A percentile compares a stretch with the other conserved stretches of the same genome.
Evolutionary conservation across 2,888 invertebrate genomes (phyloP).

Genomic region (Oscheius onirici): DNA sequence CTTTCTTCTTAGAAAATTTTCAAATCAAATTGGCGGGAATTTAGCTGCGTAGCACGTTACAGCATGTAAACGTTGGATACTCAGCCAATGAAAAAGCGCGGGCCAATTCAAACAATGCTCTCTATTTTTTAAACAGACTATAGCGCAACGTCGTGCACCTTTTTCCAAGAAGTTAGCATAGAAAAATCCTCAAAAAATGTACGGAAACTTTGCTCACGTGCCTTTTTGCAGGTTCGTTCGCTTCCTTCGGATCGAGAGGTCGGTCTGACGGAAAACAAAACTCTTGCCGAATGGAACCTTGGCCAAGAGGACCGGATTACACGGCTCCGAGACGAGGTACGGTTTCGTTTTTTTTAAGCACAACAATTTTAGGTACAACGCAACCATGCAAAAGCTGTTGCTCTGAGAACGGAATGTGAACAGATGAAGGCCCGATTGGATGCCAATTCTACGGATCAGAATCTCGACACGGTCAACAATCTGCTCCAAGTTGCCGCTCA

Average conservation of each 20-base stretch:
- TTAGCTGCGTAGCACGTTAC: too few relatives aligned
- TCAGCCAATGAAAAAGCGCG: too few relatives aligned
- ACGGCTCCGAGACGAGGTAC: conserved; percentile 78
- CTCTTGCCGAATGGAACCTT: conserved; percentile 89
- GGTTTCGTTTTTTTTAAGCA: not conserved
- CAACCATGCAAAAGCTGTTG: conserved; percentile 75
- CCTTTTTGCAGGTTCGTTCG: conserved; percentile 80
- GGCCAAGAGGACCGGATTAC: conserved; percentile 84
- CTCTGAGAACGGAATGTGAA: conserved; percentile 77
- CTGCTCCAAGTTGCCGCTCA: conserved; percentile 89
- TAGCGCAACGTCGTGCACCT: too few relatives aligned
- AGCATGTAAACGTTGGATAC: too few relatives aligned
- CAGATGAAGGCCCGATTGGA: conserved; percentile 81
- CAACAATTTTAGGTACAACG: conserved; percentile 42
- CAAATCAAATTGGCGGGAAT: too few relatives aligned
- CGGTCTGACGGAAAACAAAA: conserved; percentile 86
- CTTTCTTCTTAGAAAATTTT: too few relatives aligned
- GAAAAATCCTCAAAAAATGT: too few relatives aligned
- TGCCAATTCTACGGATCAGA: conserved; percentile 78
- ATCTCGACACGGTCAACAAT: conserved; percentile 86
- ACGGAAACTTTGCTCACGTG: too few relatives aligned
- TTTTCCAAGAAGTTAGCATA: too few relatives aligned
- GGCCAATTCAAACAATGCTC: too few relatives aligned
- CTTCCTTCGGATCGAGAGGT: conserved; percentile 83
- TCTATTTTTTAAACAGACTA: too few relatives aligned